A percentile compares a stretch with the other conserved stretches of the same genome.
phyloP scores from a whole-genome alignment of 2,797 vertebrate genomes.

The Sebastes ruberrimus region DNA sequence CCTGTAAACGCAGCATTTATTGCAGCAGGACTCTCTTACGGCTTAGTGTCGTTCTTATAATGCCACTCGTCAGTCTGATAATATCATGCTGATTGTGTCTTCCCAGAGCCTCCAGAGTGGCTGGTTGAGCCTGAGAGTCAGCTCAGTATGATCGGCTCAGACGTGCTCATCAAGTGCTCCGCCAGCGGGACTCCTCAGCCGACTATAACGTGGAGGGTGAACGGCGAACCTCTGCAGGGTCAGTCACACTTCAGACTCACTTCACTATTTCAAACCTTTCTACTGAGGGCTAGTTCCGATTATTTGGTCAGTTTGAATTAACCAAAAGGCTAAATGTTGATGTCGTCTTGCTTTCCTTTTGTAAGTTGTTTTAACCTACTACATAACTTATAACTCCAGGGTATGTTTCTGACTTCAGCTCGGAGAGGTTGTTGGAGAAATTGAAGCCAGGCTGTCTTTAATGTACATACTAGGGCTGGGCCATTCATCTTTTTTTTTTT shows the following conservation, averaged over 20 bases:
- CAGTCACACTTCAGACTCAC: slow-evolving; percentile 48
- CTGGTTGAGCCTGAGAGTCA: slow-evolving; percentile 85
- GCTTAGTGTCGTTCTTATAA: not conserved
- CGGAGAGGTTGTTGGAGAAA: not conserved
- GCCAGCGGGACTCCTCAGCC: slow-evolving; percentile 88
- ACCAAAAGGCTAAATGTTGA: not conserved
- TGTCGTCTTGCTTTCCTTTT: not conserved
- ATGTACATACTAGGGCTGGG: not conserved
- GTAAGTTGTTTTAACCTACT: too few relatives aligned
- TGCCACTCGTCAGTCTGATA: slow-evolving; percentile 12
- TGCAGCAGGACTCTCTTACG: not conserved
- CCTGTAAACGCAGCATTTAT: not conserved
- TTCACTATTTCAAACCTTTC: not conserved
- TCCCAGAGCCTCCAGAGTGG: slow-evolving; percentile 91
- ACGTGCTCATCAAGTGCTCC: slow-evolving; percentile 86
- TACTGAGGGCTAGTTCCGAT: not conserved
- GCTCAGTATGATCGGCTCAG: slow-evolving; percentile 85
- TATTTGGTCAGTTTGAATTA: not conserved
- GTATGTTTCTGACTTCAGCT: not conserved
- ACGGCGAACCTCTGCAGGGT: slow-evolving; percentile 87
- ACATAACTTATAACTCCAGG: too few relatives aligned
- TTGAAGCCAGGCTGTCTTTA: not conserved
- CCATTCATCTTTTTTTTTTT: not conserved
- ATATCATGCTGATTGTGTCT: slow-evolving; percentile 34
- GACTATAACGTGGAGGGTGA: slow-evolving; percentile 87